Evolutionary conservation across 2,888 invertebrate genomes (phyloP), one percentile per base, ranked within the genome.

Genomic region (Cabera pusaria): DNA sequence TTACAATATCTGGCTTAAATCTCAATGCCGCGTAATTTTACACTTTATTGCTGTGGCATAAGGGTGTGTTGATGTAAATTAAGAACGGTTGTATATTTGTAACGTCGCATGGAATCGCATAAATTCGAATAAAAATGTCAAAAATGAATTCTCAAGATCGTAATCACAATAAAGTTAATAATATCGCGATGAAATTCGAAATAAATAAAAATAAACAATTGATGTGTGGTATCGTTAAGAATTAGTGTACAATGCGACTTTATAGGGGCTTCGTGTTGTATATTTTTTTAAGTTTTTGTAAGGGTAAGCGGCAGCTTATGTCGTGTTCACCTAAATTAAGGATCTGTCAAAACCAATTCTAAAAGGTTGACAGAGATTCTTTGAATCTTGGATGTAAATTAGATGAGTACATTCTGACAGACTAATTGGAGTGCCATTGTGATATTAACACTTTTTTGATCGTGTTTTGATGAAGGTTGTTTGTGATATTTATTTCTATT

Each of bases 91-190:
- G 25, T 54, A 68, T 58, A 42, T 49, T 59, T 59, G 70, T 60
- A 49, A 54, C 56, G 49, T 51, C 59, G 56, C 61, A 59, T 59
- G 71, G 72, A 75, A 76, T 75, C 78, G 72, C 79, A 87, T 88
- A 87, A 86, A 86, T 86, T 82, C 77, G 72, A 77, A 88, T 86
- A 87, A 88, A 87, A 86, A 84, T 67, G 86, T 86, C 87, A 84
- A 82, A 87, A 86, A 81, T 79, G 79, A 77, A 85, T 82, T 79
- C 85, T 73, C 79, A 63, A 86, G 87, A 87, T 87, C 79, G 75
- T 86, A 84, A 88, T 88, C 87, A 84, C 83, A 75, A 82, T 86
- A 79, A 82, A 82, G 66, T 79, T 81, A 82, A 86, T 83, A 82
- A 85, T 82, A 83, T 81, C 75, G 82, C 85, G 85, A 80, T 81